phyloP scores from a whole-genome alignment of 2,113 vertebrate genomes.

The Phodopus roborovskii region DNA sequence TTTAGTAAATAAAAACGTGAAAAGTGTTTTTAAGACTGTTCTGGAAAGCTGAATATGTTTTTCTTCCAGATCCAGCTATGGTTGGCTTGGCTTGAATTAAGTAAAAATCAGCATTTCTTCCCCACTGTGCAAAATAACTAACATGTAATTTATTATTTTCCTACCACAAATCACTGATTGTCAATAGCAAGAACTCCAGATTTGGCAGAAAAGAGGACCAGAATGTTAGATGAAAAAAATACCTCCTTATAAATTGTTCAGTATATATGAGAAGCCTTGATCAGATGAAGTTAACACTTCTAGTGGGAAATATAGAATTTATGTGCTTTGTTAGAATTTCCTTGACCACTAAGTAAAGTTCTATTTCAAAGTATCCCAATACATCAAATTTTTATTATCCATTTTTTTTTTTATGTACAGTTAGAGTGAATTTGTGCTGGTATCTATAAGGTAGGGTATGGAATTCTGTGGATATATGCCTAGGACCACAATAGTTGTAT shows the following conservation, averaged over 20 bases:
- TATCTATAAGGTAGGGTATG: background rate
- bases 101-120: background rate
- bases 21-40: background rate
- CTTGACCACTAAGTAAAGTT: background rate
- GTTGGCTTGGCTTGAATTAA: background rate
- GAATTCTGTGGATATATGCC: background rate
- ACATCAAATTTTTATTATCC: background rate
- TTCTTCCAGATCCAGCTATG: background rate
- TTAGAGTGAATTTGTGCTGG: background rate
- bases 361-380: background rate
- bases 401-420: background rate
- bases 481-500: background rate
- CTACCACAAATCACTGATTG: background rate
- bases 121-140: background rate
- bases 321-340: background rate
- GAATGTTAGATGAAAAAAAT: background rate
- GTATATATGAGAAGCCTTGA: background rate
- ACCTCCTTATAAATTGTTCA: background rate
- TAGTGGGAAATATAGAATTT: background rate
- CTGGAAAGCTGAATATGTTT: background rate
- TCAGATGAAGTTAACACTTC: background rate
- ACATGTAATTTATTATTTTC: background rate
- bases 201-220: background rate
- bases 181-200: background rate
- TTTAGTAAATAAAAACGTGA: background rate